phyloP scores from a whole-genome alignment of 2,888 invertebrate species.

The Augiades crinisus region DNA sequence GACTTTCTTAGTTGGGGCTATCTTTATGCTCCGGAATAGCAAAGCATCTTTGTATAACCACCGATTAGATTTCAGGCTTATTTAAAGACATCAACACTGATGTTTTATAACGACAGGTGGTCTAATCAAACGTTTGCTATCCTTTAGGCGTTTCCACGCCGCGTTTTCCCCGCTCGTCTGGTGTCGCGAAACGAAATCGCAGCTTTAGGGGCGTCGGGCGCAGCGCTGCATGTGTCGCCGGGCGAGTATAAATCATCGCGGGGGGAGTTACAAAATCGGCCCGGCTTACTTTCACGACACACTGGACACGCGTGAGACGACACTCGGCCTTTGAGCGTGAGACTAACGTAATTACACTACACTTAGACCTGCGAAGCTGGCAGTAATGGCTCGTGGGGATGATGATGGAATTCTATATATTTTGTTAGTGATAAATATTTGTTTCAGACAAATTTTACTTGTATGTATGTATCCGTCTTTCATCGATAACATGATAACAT shows the following conservation, averaged over 20 bases:
- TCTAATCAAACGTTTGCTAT: no score
- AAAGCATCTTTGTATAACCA: no score
- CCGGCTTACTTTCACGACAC: constrained; percentile 66
- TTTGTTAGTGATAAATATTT: no score
- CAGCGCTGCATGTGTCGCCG: constrained; percentile 78
- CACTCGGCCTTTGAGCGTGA: constrained; percentile 25
- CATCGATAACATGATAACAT: no score
- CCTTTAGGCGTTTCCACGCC: constrained; percentile 43
- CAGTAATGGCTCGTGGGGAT: background rate
- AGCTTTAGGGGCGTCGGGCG: constrained; percentile 63
- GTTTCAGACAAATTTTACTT: no score
- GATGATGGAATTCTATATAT: background rate
- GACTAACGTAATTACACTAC: constrained; percentile 20
- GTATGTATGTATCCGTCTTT: no score
- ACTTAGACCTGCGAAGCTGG: constrained; percentile 5
- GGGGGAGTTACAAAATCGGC: constrained; percentile 57
- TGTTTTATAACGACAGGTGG: no score
- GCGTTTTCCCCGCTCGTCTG: constrained; percentile 48
- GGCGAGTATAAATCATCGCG: constrained; percentile 69
- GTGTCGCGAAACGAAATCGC: constrained; percentile 48
- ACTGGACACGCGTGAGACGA: constrained; percentile 43
- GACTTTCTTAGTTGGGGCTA: no score
- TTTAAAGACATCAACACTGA: no score
- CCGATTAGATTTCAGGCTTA: no score
- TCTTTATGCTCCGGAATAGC: no score